Conservation (phyloP, 2,113 vertebrate species). For the Melanerpes formicivorus region DNA sequence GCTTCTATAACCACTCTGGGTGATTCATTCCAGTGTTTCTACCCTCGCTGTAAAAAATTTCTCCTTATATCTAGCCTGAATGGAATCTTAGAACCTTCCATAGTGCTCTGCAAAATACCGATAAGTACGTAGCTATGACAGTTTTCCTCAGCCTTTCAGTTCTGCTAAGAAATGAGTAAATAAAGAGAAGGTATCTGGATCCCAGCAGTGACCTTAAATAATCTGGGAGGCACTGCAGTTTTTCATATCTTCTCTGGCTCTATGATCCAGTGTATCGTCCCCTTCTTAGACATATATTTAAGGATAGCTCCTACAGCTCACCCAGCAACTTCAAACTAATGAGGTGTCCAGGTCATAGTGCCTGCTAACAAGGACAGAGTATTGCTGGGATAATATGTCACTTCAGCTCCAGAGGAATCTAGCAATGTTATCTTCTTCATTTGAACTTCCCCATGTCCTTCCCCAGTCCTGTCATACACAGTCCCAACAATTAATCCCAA, state of each 20-base stretch:
- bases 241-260: not conserved
- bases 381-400: not conserved
- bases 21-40: not conserved
- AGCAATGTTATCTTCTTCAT: not conserved
- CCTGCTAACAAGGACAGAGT: not conserved
- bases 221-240: not conserved
- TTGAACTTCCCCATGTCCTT: not conserved
- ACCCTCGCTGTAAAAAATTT: accelerated
- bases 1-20: not conserved
- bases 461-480: not conserved
- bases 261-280: not conserved
- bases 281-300: not conserved
- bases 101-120: not conserved
- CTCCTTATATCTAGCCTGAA: not conserved
- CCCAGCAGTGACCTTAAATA: not conserved
- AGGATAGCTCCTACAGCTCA: not conserved
- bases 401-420: not conserved
- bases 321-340: not conserved
- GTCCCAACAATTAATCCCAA: not conserved
- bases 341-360: not conserved
- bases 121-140: not conserved
- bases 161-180: not conserved
- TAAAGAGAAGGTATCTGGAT: not conserved
- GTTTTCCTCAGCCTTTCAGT: not conserved
- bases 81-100: not conserved